Percentiles rank a stretch among this genome's conserved stretches.
phyloP scores from a whole-genome alignment of 2,113 vertebrate species.

The Rafetus swinhoei region DNA sequence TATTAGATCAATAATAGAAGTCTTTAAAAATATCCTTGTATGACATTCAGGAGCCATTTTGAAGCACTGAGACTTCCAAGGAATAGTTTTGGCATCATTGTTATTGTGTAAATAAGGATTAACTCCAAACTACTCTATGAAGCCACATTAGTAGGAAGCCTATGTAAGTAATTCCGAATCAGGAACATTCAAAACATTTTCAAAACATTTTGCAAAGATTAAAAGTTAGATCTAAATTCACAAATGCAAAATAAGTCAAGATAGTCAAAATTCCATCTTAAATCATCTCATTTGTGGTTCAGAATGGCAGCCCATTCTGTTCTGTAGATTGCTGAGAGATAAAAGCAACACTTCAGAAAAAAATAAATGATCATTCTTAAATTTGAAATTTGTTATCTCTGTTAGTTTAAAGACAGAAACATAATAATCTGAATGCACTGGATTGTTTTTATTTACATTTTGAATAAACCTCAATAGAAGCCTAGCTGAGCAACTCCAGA shows the following conservation, averaged over 20 bases:
- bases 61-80: constrained; percentile 2
- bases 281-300: background rate
- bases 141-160: background rate
- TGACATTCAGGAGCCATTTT: constrained; percentile 7
- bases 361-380: background rate
- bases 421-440: background rate
- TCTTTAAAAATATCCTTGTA: constrained; percentile 20
- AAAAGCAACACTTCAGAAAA: background rate
- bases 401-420: background rate
- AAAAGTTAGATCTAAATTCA: background rate
- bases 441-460: background rate
- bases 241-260: constrained; percentile 21
- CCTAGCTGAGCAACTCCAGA: background rate
- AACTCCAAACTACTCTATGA: background rate
- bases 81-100: background rate
- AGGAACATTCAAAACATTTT: background rate
- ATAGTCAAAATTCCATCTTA: constrained; percentile 3
- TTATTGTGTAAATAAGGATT: constrained; percentile 47
- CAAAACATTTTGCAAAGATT: background rate
- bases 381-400: background rate
- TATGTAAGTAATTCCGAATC: constrained; percentile 12
- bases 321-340: background rate
- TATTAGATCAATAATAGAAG: constrained; percentile 16
- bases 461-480: background rate
- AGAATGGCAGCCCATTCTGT: background rate